These are phyloP conservation scores for Hydropsyche betteni DNA, from an alignment of 2,888 invertebrate species.

Conservation along the genomic window DNA sequence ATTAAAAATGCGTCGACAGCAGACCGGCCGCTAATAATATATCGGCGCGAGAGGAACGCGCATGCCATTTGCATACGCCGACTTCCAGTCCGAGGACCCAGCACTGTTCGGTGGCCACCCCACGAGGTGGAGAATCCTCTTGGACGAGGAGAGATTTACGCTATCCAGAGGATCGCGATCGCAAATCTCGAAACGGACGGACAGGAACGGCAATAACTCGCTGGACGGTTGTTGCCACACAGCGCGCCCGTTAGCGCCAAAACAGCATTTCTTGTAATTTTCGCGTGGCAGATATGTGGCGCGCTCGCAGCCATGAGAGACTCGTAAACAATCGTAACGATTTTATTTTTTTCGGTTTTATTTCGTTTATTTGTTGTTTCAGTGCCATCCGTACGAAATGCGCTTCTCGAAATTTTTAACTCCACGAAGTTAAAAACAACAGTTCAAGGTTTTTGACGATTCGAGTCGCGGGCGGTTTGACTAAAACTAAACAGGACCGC, in stretches of 20 bases:
- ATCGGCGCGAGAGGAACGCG: conserved; percentile 6
- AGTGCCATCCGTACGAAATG: too few species aligned
- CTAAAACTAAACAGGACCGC: too few species aligned
- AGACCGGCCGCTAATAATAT: conserved; percentile 26
- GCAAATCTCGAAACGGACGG: conserved; percentile 33
- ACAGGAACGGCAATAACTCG: conserved; percentile 49
- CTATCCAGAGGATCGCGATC: conserved; percentile 36
- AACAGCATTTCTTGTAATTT: conserved; percentile 50
- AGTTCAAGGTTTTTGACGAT: too few species aligned
- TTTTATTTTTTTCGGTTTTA: too few species aligned
- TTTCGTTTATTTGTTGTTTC: too few species aligned
- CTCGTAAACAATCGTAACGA: conserved; percentile 34
- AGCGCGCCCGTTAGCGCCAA: conserved; percentile 38
- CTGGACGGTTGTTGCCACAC: conserved; percentile 36
- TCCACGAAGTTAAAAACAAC: too few species aligned
- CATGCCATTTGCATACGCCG: conserved; percentile 28
- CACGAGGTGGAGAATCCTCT: conserved; percentile 3
- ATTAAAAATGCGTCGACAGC: conserved; percentile 30
- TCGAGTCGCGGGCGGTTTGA: too few species aligned
- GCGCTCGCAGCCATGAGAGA: conserved; percentile 42
- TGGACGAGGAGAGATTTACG: conserved; percentile 20
- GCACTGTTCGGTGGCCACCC: neutral
- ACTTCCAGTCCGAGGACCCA: neutral
- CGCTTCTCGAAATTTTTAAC: too few species aligned
- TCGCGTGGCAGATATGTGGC: conserved; percentile 41